Evolutionary conservation across 2,113 vertebrate genomes (phyloP).

Genomic region (Rhinolophus sinicus): DNA sequence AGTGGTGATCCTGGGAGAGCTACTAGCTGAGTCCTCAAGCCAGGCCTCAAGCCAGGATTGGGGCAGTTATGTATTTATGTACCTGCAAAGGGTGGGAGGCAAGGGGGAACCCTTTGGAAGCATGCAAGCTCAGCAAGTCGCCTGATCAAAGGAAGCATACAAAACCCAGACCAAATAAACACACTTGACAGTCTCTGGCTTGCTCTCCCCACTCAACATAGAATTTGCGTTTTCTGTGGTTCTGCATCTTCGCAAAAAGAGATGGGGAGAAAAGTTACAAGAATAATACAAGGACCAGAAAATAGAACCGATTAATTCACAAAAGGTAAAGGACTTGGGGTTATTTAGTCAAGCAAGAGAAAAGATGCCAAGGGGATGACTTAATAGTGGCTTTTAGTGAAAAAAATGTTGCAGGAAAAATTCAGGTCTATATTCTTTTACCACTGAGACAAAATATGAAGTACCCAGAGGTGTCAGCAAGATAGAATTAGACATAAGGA

Average conservation of each 20-base stretch:
- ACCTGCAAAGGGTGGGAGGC: not conserved
- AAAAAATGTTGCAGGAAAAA: slow-evolving; percentile 13
- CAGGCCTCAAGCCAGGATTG: not conserved
- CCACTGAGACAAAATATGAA: slow-evolving; percentile 55
- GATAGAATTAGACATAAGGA: slow-evolving; percentile 36
- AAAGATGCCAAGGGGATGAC: not conserved
- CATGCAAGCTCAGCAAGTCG: not conserved
- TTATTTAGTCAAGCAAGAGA: slow-evolving; percentile 23
- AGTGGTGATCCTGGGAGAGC: rapidly evolving
- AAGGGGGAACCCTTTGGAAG: not conserved
- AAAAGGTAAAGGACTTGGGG: not conserved
- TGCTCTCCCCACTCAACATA: not conserved
- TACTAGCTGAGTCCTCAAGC: not conserved
- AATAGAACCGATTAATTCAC: slow-evolving; percentile 51
- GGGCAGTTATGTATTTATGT: not conserved
- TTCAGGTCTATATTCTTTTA: not conserved
- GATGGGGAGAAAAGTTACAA: not conserved
- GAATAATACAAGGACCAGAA: slow-evolving; percentile 21
- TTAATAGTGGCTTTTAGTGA: slow-evolving; percentile 56
- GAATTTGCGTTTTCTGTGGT: not conserved
- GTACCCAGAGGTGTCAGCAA: slow-evolving; percentile 21
- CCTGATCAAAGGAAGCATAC: not conserved
- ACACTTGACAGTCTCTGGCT: not conserved
- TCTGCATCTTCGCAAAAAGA: slow-evolving; percentile 9
- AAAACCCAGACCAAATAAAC: not conserved